A percentile compares a stretch with the other conserved stretches of the same genome.
Evolutionary conservation across 2,888 invertebrate genomes (phyloP).

Genomic region (Leucozona laternaria): DNA sequence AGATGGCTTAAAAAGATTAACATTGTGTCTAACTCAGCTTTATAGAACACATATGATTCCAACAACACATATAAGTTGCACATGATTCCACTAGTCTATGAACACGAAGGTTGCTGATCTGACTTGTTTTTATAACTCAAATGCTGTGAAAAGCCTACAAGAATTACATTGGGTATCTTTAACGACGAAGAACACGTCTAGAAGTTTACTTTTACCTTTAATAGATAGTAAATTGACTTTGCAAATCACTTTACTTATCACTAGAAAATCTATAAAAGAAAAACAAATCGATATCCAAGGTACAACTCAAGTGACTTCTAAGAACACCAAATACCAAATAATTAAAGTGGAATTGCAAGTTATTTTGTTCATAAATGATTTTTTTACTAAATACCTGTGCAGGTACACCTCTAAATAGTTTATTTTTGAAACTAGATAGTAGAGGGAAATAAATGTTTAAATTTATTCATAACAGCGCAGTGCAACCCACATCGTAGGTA

Average conservation of each 20-base stretch:
- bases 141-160: background rate
- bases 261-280: background rate
- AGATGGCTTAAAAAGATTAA: too few species aligned
- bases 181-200: background rate
- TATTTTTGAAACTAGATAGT: background rate
- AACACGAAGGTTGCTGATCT: background rate
- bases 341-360: background rate
- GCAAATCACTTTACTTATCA: background rate
- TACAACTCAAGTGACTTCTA: background rate
- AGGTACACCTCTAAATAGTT: background rate
- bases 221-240: background rate
- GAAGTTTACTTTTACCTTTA: background rate
- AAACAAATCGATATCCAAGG: constrained; percentile 7
- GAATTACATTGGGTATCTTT: background rate
- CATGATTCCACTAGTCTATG: background rate
- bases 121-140: background rate
- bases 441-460: background rate
- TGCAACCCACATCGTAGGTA: background rate
- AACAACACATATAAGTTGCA: background rate
- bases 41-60: too few species aligned
- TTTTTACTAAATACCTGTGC: background rate
- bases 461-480: background rate
- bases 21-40: too few species aligned
- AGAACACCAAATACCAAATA: background rate
- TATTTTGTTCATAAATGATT: background rate